Conservation (phyloP, 2,888 invertebrate genomes). For the Agriopis marginaria region DNA sequence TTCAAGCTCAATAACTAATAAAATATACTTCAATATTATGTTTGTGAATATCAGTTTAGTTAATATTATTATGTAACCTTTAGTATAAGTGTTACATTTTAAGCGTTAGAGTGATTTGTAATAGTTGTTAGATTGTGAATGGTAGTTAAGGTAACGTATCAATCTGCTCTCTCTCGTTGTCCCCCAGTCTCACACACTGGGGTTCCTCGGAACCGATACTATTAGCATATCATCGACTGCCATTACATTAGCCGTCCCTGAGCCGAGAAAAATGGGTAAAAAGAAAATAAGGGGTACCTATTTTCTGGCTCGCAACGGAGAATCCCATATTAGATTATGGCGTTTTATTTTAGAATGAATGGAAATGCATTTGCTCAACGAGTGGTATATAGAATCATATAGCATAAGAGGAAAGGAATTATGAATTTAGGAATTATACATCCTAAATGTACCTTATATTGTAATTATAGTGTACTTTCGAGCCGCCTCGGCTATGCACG, state of each 20-base stretch:
- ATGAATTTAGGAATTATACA: too few relatives aligned
- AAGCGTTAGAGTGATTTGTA: too few relatives aligned
- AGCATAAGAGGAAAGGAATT: too few relatives aligned
- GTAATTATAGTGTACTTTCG: too few relatives aligned
- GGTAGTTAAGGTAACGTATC: conserved; percentile 1
- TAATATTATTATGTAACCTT: too few relatives aligned
- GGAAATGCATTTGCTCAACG: conserved; percentile 1
- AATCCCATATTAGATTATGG: conserved; percentile 12
- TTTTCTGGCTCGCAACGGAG: conserved; percentile 5
- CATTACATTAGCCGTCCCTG: conserved; percentile 26
- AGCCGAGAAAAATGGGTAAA: conserved; percentile 3
- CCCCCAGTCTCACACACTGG: neutral
- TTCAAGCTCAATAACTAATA: too few relatives aligned
- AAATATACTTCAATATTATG: too few relatives aligned
- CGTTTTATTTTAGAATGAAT: conserved; percentile 1
- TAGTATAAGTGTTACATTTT: too few relatives aligned
- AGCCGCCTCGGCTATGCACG: too few relatives aligned
- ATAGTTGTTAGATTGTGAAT: neutral
- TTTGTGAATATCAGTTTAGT: too few relatives aligned
- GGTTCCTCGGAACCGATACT: conserved; percentile 12
- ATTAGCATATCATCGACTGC: conserved; percentile 38
- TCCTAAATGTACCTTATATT: too few relatives aligned
- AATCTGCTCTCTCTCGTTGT: neutral
- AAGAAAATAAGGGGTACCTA: neutral
- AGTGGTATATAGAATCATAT: too few relatives aligned